A percentile compares a stretch with the other conserved stretches of the same genome.
phyloP scores from a whole-genome alignment of 2,888 invertebrate genomes.

The Perizoma flavofasciatum region DNA sequence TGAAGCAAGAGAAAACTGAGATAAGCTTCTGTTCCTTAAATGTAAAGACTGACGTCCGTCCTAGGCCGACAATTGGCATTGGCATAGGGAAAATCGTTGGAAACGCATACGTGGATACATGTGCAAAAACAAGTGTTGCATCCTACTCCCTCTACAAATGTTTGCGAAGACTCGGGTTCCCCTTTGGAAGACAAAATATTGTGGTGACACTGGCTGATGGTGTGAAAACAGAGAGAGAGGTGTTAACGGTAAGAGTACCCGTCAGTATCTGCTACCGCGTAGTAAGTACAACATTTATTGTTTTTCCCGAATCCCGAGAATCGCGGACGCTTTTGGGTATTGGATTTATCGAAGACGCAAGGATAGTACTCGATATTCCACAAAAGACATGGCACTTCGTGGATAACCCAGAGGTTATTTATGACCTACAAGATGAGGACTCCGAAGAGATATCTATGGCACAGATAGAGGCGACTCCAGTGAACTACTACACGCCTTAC shows the following conservation, averaged over 20 bases:
- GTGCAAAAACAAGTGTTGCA: neutral
- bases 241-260: neutral
- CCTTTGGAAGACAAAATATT: slow-evolving; percentile 1
- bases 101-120: slow-evolving; percentile 25
- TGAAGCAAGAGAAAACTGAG: slow-evolving; percentile 11
- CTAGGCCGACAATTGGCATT: slow-evolving; percentile 30
- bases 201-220: too few relatives aligned
- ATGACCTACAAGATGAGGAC: slow-evolving; percentile 27
- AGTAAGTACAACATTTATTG: neutral
- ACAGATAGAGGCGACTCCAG: slow-evolving; percentile 4
- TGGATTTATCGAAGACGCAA: neutral
- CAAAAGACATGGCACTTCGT: slow-evolving; percentile 3
- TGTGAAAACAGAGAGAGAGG: too few relatives aligned
- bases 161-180: neutral
- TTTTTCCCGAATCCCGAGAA: neutral
- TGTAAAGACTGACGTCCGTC: slow-evolving; percentile 11
- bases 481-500: neutral
- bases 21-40: slow-evolving; percentile 27
- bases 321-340: neutral
- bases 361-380: neutral
- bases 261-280: neutral
- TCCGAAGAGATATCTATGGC: slow-evolving; percentile 4
- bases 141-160: neutral
- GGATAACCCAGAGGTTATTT: neutral
- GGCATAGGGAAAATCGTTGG: slow-evolving; percentile 24